Conservation (phyloP, 2,888 invertebrate genomes). For the Rotaria socialis region DNA sequence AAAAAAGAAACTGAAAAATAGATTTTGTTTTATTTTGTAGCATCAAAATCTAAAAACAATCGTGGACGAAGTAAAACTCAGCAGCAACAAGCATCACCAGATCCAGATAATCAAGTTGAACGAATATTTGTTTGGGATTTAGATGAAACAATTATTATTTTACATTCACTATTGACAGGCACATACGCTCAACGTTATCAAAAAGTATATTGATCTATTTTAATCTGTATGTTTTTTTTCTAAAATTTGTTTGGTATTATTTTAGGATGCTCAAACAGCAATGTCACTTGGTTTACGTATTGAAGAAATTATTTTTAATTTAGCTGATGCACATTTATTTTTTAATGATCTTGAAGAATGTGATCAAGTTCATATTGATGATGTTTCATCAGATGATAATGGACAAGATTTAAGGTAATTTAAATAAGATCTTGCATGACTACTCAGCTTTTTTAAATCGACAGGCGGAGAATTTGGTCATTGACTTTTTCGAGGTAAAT, state of each 20-base stretch:
- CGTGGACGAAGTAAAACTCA: constrained; percentile 15
- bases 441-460: too few relatives aligned
- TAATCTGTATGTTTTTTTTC: background rate
- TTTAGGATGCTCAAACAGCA: constrained; percentile 76
- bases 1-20: too few relatives aligned
- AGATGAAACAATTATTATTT: constrained; percentile 93
- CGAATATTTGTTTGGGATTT: constrained; percentile 96
- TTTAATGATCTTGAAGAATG: constrained; percentile 96
- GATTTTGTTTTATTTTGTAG: background rate
- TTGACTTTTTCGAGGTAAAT: too few relatives aligned
- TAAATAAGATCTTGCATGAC: too few relatives aligned
- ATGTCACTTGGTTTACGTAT: constrained; percentile 82
- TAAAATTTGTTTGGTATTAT: constrained; percentile 34
- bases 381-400: constrained; percentile 93
- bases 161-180: constrained; percentile 85
- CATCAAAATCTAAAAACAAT: constrained; percentile 34
- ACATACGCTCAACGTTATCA: constrained; percentile 83
- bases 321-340: constrained; percentile 88
- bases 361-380: constrained; percentile 98
- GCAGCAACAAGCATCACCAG: constrained; percentile 65
- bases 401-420: constrained; percentile 77
- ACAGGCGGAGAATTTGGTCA: too few relatives aligned
- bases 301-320: constrained; percentile 92
- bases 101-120: constrained; percentile 78
- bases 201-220: constrained; percentile 66